Evolutionary conservation across 2,113 vertebrate species (phyloP).

Genomic region (Xenopus borealis): DNA sequence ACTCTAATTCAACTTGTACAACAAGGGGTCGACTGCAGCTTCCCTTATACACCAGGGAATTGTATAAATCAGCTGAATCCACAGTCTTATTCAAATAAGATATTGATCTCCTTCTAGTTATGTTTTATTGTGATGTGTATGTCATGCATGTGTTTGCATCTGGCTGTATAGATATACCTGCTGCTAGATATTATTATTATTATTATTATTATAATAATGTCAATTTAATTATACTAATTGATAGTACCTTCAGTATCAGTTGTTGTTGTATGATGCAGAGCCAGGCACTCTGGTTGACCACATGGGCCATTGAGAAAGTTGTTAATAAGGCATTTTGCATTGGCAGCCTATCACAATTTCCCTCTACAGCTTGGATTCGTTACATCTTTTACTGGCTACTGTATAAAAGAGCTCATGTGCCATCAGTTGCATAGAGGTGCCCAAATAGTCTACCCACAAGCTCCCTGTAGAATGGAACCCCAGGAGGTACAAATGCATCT

Average conservation of each 20-base stretch:
- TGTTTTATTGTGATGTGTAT: constrained; percentile 4
- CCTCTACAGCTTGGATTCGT: constrained; percentile 56
- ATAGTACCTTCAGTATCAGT: too few relatives aligned
- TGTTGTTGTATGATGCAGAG: too few relatives aligned
- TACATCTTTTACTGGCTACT: constrained; percentile 59
- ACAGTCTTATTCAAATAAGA: too few relatives aligned
- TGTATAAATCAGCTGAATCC: neutral
- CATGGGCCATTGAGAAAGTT: constrained; percentile 55
- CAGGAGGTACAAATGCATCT: constrained; percentile 5
- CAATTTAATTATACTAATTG: too few relatives aligned
- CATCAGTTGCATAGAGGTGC: constrained; percentile 17
- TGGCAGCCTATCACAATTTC: constrained; percentile 60
- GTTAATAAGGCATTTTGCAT: constrained; percentile 59
- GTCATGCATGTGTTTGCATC: neutral
- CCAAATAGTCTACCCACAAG: constrained; percentile 38
- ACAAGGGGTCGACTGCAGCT: neutral
- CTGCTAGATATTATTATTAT: neutral
- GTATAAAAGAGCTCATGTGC: constrained; percentile 46
- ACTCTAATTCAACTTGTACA: constrained; percentile 1
- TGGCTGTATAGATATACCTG: neutral
- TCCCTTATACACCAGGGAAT: neutral
- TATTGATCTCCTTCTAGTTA: too few relatives aligned
- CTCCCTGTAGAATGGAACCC: constrained; percentile 17
- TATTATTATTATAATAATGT: too few relatives aligned
- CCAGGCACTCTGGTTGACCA: too few relatives aligned